Evolutionary conservation across 2,888 invertebrate genomes (phyloP), one percentile per base, ranked within the genome.

Genomic region (Mesorhabditis sp.): DNA sequence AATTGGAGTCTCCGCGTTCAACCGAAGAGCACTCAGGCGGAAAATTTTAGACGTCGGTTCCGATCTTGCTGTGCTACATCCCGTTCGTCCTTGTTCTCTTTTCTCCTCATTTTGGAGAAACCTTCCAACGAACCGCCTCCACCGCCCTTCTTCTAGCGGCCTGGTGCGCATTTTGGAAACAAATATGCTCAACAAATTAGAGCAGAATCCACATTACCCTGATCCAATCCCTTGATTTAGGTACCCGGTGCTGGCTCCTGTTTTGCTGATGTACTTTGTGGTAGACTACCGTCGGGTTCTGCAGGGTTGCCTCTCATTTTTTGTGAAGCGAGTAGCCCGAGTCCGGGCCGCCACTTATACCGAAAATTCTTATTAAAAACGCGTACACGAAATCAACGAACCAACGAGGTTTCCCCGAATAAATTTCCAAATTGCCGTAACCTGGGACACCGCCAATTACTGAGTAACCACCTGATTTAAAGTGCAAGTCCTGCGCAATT

Each of bases 271-370:
- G 10, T 50, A 50, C n/a, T 50, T 50, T 50, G 58, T 50, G 7
- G 58, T 50, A 10, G 58, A 50, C n/a, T 50, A 50, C n/a, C 58
- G 58, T 50, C 58, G 58, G 7, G n/a, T 50, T n/a, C 7, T 50
- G 7, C 58, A n/a, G 7, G 58, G 58, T 13, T 50, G 58, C n/a
- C 58, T 50, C n/a, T 50, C 58, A 50, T n/a, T 10, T 13, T n/a
- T 50, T n/a, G n/a, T n/a, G n/a, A 50, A 50, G 58, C 7, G 58
- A 13, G 10, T 13, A 50, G 58, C n/a, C n/a, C 58, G 58, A 10
- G 58, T 50, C n/a, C 58, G 58, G n/a, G 58, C 58, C 58, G 58
- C 58, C 58, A 50, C 10, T n/a, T 50, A 50, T 50, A n/a, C n/a
- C 58, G 58, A 50, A 50, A 50, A 50, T n/a, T 50, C 58, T n/a